phyloP scores from a whole-genome alignment of 92 coral and sea anemone species.

The Palythoa grandis region DNA sequence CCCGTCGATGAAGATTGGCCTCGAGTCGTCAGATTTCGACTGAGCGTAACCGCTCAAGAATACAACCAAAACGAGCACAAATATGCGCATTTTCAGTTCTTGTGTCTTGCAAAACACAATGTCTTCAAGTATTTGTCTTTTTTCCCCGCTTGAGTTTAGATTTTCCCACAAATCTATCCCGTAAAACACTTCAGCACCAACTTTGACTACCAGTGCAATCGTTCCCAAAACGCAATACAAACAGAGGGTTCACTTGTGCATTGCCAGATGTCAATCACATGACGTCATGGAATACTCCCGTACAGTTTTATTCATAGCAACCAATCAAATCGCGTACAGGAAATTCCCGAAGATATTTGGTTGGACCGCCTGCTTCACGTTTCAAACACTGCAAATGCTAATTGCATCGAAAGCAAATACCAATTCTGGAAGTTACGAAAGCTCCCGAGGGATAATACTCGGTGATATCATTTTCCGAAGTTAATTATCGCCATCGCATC shows the following conservation, averaged over 20 bases:
- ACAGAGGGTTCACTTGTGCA: constrained; percentile 53
- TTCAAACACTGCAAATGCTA: not conserved
- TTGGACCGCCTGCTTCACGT: constrained; percentile 9
- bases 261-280: constrained; percentile 76
- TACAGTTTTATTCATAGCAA: constrained; percentile 13
- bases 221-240: constrained; percentile 38
- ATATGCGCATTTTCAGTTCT: constrained; percentile 49
- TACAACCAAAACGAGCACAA: constrained; percentile 58
- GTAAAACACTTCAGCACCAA: not conserved
- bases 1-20: constrained; percentile 57
- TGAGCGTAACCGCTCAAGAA: constrained; percentile 54
- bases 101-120: not conserved
- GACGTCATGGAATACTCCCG: constrained; percentile 72
- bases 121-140: not conserved
- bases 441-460: not conserved
- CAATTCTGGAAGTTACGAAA: constrained; percentile 36
- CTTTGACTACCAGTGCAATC: not conserved
- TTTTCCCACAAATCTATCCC: not conserved
- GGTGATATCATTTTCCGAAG: constrained; percentile 5
- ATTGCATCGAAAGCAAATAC: not conserved
- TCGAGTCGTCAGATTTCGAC: constrained; percentile 50
- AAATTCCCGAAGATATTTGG: constrained; percentile 41
- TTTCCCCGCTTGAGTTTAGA: not conserved
- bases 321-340: constrained; percentile 25
- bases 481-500: not conserved